phyloP scores from a whole-genome alignment of 2,888 invertebrate species.

The Periphyllus acericola region DNA sequence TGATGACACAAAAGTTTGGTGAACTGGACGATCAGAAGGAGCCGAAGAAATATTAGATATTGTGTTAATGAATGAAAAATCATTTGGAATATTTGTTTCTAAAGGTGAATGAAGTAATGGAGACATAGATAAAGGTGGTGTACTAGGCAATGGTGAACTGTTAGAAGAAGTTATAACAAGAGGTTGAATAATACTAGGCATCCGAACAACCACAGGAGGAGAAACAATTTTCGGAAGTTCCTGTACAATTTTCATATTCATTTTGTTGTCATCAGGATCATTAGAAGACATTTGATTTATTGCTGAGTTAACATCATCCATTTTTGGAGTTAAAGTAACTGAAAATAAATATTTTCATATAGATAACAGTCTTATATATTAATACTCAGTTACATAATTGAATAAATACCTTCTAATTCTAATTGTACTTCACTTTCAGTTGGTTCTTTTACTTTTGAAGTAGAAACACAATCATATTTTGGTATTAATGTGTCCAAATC shows the following conservation, averaged over 20 bases:
- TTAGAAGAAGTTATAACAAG: slow-evolving; percentile 50
- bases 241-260: background rate
- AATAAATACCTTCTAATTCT: slow-evolving; percentile 69
- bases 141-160: slow-evolving; percentile 51
- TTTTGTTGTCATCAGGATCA: background rate
- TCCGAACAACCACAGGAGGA: slow-evolving; percentile 25
- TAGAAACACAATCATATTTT: slow-evolving; percentile 47
- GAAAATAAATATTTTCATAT: slow-evolving; percentile 55
- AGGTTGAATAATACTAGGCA: slow-evolving; percentile 46
- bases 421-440: slow-evolving; percentile 68
- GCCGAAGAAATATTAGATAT: slow-evolving; percentile 35
- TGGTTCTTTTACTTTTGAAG: slow-evolving; percentile 41
- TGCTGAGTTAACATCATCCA: slow-evolving; percentile 70
- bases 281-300: slow-evolving; percentile 54
- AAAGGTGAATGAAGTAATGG: slow-evolving; percentile 11
- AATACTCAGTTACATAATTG: background rate
- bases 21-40: slow-evolving; percentile 38
- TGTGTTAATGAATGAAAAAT: slow-evolving; percentile 49
- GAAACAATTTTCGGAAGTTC: slow-evolving; percentile 17
- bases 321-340: slow-evolving; percentile 74
- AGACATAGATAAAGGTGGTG: slow-evolving; percentile 21
- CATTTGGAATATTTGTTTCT: slow-evolving; percentile 15
- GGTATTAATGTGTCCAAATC: slow-evolving; percentile 42
- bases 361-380: background rate
- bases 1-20: slow-evolving; percentile 37